Evolutionary conservation across 2,113 vertebrate genomes (phyloP), one percentile per base, ranked within the genome.

Genomic region (Amphiprion percula): DNA sequence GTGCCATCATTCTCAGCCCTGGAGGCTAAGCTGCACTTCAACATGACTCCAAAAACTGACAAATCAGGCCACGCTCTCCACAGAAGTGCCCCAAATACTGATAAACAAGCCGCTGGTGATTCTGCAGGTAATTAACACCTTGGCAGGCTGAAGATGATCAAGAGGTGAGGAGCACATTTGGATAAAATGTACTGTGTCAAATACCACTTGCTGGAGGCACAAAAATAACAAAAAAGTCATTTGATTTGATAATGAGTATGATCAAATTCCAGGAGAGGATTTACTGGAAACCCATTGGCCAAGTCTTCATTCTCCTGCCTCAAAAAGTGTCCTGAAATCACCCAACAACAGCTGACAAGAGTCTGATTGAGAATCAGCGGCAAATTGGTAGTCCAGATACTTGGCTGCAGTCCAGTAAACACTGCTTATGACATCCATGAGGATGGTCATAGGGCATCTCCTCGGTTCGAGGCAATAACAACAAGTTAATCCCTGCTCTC

Each of bases 401-500:
- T 84, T 77, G 64, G 69, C 76, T 19, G 2, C 4, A 53, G 12
- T 59, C n/a, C 62, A 58, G 52, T 67, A 70, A 81, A 77, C 21
- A 54, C 49, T 62, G 64, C 67, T 83, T 41, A 85, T 89, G 80
- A 77, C 15, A 14, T 77, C 12, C 8, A 15, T 46, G 63, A 47
- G 49, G 70, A 41, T 44, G 52, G 54, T 64, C 74, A 82, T 47
- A 74, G 74, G 66, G 47, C 17, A 23, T 62, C 68, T 74, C 65
- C 49, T 24, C 24, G 69, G 56, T 73, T 63, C 17, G 58, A 73
- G 24, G 61, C 56, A 74, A 64, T 54, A 56, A 66, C 41, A 41
- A 52, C 33, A 74, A 68, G 50, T 83, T 86, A 85, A 87, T 85
- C 83, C 52, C 60, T 24, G 30, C 76, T 68, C 70, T 86, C 68